Evolutionary conservation across 2,113 vertebrate genomes (phyloP).

Genomic region (Lepisosteus osseus): DNA sequence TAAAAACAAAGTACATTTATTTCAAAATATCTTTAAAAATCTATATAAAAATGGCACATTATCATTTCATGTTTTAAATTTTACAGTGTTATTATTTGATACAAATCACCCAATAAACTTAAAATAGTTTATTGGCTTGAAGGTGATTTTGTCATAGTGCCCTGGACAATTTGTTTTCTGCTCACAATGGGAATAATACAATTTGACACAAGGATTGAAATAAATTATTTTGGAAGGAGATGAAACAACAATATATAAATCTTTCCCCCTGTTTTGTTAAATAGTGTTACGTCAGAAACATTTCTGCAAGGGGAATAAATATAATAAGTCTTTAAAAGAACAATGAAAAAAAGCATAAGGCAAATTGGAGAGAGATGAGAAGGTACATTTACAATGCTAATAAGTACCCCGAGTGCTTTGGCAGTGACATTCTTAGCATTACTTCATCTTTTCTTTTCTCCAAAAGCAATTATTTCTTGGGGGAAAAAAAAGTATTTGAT

Average conservation of each 20-base stretch:
- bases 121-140: slow-evolving; percentile 14
- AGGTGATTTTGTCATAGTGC: slow-evolving; percentile 9
- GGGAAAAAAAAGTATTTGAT: background rate
- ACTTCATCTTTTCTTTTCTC: slow-evolving; percentile 13
- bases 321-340: slow-evolving; percentile 14
- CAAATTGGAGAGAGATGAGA: slow-evolving; percentile 10
- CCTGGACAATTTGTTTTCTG: background rate
- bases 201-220: background rate
- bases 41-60: too few relatives aligned
- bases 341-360: too few relatives aligned
- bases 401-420: background rate
- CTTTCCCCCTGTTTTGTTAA: background rate
- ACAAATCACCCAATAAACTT: background rate
- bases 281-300: background rate
- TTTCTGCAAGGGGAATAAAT: background rate
- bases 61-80: too few relatives aligned
- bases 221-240: slow-evolving; percentile 17
- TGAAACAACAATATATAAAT: slow-evolving; percentile 4
- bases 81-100: too few relatives aligned
- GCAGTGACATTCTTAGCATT: background rate
- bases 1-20: too few relatives aligned
- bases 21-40: too few relatives aligned
- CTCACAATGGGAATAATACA: background rate
- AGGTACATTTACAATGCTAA: slow-evolving; percentile 15
- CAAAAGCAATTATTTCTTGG: background rate